Percentiles rank a stretch among this genome's conserved stretches.
Conservation (phyloP, 2,888 invertebrate genomes). For the Sylvicola cinctus region DNA sequence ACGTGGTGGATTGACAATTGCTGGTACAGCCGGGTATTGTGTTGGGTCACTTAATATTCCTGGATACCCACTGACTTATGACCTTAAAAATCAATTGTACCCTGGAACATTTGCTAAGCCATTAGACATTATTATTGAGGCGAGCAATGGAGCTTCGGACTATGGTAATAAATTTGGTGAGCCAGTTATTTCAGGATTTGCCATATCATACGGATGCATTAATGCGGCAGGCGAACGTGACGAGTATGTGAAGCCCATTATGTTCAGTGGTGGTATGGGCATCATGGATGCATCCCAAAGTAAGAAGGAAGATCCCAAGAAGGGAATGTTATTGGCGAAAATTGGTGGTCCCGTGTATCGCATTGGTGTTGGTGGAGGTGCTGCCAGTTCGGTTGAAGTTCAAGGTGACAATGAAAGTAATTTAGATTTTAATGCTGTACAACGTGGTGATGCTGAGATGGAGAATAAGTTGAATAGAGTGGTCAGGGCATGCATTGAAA, state of each 20-base stretch:
- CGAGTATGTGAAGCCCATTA: conserved; percentile 95
- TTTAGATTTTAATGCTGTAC: conserved; percentile 91
- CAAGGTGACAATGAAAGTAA: conserved; percentile 74
- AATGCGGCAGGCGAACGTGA: conserved; percentile 40
- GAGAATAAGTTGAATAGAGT: conserved; percentile 91
- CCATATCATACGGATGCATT: conserved; percentile 68
- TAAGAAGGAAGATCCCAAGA: conserved; percentile 50
- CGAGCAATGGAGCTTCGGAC: conserved; percentile 94
- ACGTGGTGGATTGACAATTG: conserved; percentile 80
- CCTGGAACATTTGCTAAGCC: conserved; percentile 82
- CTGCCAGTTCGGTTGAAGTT: conserved; percentile 87
- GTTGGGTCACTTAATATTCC: conserved; percentile 85
- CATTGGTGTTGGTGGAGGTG: conserved; percentile 97
- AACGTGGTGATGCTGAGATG: conserved; percentile 90
- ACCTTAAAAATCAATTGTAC: conserved; percentile 49
- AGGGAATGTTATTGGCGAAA: conserved; percentile 82
- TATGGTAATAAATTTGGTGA: conserved; percentile 99
- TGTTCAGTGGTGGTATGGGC: conserved; percentile 96
- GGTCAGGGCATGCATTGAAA: conserved; percentile 79
- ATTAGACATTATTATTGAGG: conserved; percentile 77
- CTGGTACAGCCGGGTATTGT: conserved; percentile 91
- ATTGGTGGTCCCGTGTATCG: conserved; percentile 94
- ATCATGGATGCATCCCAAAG: conserved; percentile 69
- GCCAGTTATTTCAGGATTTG: conserved; percentile 80
- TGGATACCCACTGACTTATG: conserved; percentile 75